Evolutionary conservation across 2,888 invertebrate genomes (phyloP).

Genomic region (Panzeria rudis): DNA sequence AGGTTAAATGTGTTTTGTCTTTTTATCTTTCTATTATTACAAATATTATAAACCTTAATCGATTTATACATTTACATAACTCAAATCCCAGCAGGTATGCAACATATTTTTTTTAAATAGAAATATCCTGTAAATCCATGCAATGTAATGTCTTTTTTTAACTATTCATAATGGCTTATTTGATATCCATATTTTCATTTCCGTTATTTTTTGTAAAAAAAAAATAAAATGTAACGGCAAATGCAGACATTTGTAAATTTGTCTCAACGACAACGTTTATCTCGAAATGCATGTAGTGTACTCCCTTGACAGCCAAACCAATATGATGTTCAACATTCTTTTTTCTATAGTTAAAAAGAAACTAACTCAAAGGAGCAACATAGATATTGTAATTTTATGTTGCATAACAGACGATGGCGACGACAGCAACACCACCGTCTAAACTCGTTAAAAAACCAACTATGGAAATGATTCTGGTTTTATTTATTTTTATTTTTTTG

Average conservation of each 20-base stretch:
- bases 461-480: constrained; percentile 60
- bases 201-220: constrained; percentile 12
- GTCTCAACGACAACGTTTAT: constrained; percentile 25
- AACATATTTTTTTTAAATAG: constrained; percentile 35
- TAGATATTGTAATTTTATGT: constrained; percentile 50
- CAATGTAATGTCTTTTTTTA: constrained; percentile 12
- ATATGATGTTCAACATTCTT: constrained; percentile 33
- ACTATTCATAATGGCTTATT: constrained; percentile 15
- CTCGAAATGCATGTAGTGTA: constrained; percentile 3
- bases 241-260: constrained; percentile 29
- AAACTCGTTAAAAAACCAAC: constrained; percentile 68
- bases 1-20: not conserved
- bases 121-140: constrained; percentile 20
- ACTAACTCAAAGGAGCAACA: constrained; percentile 36
- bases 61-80: constrained; percentile 37
- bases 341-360: constrained; percentile 10
- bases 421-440: constrained; percentile 34
- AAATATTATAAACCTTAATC: constrained; percentile 43
- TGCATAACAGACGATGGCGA: constrained; percentile 45
- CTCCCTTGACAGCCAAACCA: constrained; percentile 42
- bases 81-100: constrained; percentile 41
- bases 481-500: not conserved
- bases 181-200: constrained; percentile 42
- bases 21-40: not conserved
- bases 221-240: constrained; percentile 11